Base-by-base conservation (phyloP, 1,140 invertebrate genomes). In the Ceratina japonica region DNA sequence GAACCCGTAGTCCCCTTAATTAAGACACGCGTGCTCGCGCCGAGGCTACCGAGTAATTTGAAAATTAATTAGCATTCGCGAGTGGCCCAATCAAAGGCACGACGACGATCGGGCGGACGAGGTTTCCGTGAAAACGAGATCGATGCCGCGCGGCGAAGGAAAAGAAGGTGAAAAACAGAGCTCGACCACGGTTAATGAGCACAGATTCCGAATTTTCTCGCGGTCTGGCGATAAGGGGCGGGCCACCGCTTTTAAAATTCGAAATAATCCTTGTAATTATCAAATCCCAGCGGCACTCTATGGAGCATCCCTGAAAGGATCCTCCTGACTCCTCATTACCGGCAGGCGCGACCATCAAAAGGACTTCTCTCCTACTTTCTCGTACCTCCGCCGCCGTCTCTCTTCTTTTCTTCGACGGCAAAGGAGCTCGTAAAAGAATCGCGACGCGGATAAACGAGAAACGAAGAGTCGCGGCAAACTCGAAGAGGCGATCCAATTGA, bases 181-280 rank as follows among this genome's bases (percentile, higher is more conserved):
- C 37, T 81, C 58, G 27, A 65, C 73, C 87, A 85, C 83, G 86
- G 87, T 90, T 92, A 92, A 92, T 87, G 90, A 92, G 90, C 89
- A 44, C 37, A 88, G 89, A 91, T 91, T 91, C 90, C 84, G 84
- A 89, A 89, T 90, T 91, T 89, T 90, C 87, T 92, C 88, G 91
- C 90, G 91, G 91, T 92, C 91, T 91, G 89, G 88, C 86, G 91
- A 91, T 87, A 90, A 92, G 89, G 81, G 87, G 68, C 85, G 80
- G 71, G 62, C 54, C 74, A 71, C 62, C 76, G 84, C 87, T 86
- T 87, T 90, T 87, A 87, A 89, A 90, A 88, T 87, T 87, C 87
- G 70, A 90, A 91, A 92, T 92, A 92, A 92, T 92, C 88, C 89
- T 88, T 89, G 87, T 92, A 92, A 92, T 92, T 92, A 92, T 92